Evolutionary conservation across 2,888 invertebrate genomes (phyloP), one percentile per base, ranked within the genome.

Genomic region (Pantelozetes paolii): DNA sequence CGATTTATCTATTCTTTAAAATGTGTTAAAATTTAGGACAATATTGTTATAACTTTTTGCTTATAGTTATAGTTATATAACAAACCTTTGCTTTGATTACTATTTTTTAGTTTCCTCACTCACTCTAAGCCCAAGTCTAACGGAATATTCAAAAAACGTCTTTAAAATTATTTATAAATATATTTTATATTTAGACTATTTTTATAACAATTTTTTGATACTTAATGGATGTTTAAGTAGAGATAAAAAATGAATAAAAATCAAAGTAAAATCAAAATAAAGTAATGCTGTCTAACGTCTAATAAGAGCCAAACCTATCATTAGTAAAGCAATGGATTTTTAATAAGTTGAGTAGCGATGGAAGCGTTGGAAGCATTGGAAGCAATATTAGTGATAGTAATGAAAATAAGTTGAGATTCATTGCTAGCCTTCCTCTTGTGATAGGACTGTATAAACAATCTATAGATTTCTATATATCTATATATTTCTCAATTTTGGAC

Each of bases 201-300:
- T 13, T 15, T 45, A 45, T 54, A 59, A 59, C 20, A 59, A 30
- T 36, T 64, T 64, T 64, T 64, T 36, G n/a, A 36, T 64, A 64
- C 30, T 64, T 64, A 64, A 59, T 59, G 30, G 59, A 28, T 28
- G 30, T 64, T 32, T 36, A 36, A n/a, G 1, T 36, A 8, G 20
- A 64, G 20, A 3, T n/a, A 36, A 13, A 64, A 20, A 64, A 40
- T 36, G 20, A 23, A 64, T n/a, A 64, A 36, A 36, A 64, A 36
- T 2, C 36, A 18, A 64, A 40, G n/a, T n/a, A n/a, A n/a, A n/a
- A n/a, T n/a, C n/a, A n/a, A n/a, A n/a, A n/a, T n/a, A n/a, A n/a
- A n/a, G n/a, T n/a, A n/a, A 64, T 64, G n/a, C 40, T 64, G 64
- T 64, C 64, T 64, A 64, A 64, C 36, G 59, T 64, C 40, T 64